A percentile compares a stretch with the other conserved stretches of the same genome.
Evolutionary conservation across 2,797 vertebrate species (phyloP).

Genomic region (Anomalospiza imberbis): DNA sequence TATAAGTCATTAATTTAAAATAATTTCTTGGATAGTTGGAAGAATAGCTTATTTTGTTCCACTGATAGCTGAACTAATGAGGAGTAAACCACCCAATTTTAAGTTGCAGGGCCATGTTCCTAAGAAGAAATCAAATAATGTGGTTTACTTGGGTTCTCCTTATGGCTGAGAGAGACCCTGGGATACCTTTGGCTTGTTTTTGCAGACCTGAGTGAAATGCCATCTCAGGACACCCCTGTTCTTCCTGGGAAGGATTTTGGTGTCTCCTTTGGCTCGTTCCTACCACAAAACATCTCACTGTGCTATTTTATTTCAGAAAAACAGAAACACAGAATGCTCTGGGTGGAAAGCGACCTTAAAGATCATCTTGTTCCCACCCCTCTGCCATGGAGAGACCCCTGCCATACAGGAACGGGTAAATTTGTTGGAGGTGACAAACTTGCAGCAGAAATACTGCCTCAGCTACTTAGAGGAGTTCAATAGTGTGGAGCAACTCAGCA

Average conservation of each 20-base stretch:
- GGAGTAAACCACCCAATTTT: not conserved
- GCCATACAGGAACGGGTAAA: fast-evolving
- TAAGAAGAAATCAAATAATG: not conserved
- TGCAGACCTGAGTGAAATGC: not conserved
- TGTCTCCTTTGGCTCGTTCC: not conserved
- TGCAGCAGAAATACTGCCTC: not conserved
- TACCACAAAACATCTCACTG: not conserved
- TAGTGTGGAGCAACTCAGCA: fast-evolving
- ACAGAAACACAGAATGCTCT: not conserved
- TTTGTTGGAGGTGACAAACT: not conserved
- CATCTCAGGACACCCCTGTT: not conserved
- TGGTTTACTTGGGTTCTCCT: not conserved
- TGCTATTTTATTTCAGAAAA: not conserved
- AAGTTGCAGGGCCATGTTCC: not conserved
- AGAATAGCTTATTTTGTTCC: not conserved
- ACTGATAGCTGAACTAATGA: not conserved
- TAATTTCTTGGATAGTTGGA: not conserved
- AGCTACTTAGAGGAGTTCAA: not conserved
- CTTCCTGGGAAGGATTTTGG: not conserved
- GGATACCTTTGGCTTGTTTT: not conserved
- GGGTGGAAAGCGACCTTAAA: not conserved
- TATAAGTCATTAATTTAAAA: not conserved
- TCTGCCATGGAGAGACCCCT: not conserved
- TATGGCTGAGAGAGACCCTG: not conserved
- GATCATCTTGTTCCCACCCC: not conserved